phyloP scores from a whole-genome alignment of 2,888 invertebrate genomes.

The Aleiodes leptofemur region DNA sequence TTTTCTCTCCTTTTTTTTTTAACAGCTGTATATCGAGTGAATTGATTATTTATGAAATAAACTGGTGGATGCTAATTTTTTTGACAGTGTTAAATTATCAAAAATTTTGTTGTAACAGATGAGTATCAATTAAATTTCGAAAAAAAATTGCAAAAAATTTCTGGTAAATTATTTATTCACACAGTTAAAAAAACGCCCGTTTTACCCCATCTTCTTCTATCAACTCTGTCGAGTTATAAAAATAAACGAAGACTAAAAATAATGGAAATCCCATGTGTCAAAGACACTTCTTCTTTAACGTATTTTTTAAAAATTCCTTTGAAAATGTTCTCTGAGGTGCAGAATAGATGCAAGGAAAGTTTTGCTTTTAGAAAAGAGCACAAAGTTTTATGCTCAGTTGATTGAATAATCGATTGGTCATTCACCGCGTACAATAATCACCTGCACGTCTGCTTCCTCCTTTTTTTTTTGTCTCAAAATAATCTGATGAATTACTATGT shows the following conservation, averaged over 20 bases:
- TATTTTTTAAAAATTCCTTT: constrained; percentile 6
- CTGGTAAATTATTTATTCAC: no score
- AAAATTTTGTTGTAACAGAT: no score
- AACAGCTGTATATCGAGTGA: neutral
- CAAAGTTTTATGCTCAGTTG: constrained; percentile 65
- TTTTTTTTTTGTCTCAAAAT: neutral
- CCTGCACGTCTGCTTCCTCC: constrained; percentile 16
- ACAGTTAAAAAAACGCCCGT: no score
- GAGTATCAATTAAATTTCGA: no score
- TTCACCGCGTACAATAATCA: constrained; percentile 55
- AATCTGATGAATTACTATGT: constrained; percentile 30
- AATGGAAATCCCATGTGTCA: neutral
- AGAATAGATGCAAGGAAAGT: constrained; percentile 30
- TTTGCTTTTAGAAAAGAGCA: constrained; percentile 47
- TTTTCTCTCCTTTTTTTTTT: neutral
- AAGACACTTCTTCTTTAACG: constrained; percentile 8
- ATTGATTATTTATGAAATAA: constrained; percentile 23
- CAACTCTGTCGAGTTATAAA: neutral
- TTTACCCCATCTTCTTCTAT: neutral
- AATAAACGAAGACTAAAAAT: neutral
- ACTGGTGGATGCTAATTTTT: constrained; percentile 6
- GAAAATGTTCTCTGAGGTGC: constrained; percentile 33
- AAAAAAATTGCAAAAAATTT: no score
- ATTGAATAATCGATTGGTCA: constrained; percentile 71
- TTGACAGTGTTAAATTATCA: neutral